Base-by-base conservation (phyloP, 2,113 vertebrate genomes). In the Triplophysa tibetana region DNA sequence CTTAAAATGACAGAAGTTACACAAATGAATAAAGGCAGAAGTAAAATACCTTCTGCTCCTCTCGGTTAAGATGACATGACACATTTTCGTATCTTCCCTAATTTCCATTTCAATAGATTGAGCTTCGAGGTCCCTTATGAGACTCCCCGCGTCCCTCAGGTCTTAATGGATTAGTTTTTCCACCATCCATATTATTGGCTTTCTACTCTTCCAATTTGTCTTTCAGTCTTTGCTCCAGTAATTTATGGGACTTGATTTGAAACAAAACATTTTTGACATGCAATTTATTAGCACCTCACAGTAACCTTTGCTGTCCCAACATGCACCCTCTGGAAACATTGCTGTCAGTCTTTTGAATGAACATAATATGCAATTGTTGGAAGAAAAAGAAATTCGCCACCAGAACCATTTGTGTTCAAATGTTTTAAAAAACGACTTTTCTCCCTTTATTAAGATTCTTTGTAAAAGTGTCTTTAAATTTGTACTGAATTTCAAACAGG, bases 231-330 rank as follows among this genome's bases (percentile, higher is more conserved):
- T 72, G 60, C 70, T 82, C 43, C 48, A 48, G 70, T 68, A 75
- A 60, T 75, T 70, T 64, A 72, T 78, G 62, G 38, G 23, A 21
- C 60, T 72, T 63, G 58, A 76, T 75, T 81, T 78, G 54, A 87
- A 78, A 78, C 69, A 79, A 86, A 85, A 66, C 68, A 68, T 68
- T 77, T 86, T 81, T 72, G 87, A 87, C 84, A 82, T 81, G 79
- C 61, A 84, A 86, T 85, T 81, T 84, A 75, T 85, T 86, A 78
- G 75, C 78, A 79, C 60, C 77, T 58, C 73, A 24, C 26, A 29
- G 26, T 69, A 68, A 79, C 69, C 68, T 64, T 54, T 65, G 26
- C 21, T 54, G 16, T 76, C 52, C 6, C 8, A 54, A 24, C 29
- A 65, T 29, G 16, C 72, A 48, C 8, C 4, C 58, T 75, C 24